Percentiles rank a stretch among this genome's conserved stretches.
These are phyloP conservation scores for Epizoanthus fatuus DNA, from an alignment of 92 coral and sea anemone species.

Conservation along the genomic window DNA sequence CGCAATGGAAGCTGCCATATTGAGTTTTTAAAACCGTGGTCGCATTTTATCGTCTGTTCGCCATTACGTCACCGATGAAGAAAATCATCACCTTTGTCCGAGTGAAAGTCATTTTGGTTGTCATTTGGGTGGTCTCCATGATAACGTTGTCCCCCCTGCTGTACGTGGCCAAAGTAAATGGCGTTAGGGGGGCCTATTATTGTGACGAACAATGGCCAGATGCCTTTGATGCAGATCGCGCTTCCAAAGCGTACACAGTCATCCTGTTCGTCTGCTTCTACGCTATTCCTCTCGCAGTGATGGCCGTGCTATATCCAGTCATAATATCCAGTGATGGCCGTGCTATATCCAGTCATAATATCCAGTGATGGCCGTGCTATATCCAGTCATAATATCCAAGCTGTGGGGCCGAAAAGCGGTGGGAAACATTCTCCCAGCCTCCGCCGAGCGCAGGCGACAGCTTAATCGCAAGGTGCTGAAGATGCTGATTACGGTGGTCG, in stretches of 20 bases:
- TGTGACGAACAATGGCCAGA: neutral
- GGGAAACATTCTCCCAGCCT: neutral
- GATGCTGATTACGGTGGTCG: neutral
- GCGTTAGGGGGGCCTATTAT: neutral
- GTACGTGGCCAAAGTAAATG: neutral
- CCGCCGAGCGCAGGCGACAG: neutral
- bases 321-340: no score
- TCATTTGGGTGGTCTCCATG: neutral
- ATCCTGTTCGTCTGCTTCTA: neutral
- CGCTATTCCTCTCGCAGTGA: neutral
- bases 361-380: neutral
- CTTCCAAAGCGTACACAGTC: neutral
- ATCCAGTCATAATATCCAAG: neutral
- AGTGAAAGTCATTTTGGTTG: neutral
- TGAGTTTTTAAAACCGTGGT: no score
- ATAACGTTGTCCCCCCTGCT: neutral
- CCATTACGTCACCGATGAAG: neutral
- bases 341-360: no score
- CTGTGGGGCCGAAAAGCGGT: neutral
- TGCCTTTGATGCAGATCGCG: neutral
- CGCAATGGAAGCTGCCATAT: no score
- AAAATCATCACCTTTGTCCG: neutral
- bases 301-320: neutral
- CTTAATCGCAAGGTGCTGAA: neutral
- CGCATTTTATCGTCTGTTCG: no score